Percentiles rank a stretch among this genome's conserved stretches.
phyloP scores from a whole-genome alignment of 2,797 vertebrate genomes.

The Orientallactaga sibirica region DNA sequence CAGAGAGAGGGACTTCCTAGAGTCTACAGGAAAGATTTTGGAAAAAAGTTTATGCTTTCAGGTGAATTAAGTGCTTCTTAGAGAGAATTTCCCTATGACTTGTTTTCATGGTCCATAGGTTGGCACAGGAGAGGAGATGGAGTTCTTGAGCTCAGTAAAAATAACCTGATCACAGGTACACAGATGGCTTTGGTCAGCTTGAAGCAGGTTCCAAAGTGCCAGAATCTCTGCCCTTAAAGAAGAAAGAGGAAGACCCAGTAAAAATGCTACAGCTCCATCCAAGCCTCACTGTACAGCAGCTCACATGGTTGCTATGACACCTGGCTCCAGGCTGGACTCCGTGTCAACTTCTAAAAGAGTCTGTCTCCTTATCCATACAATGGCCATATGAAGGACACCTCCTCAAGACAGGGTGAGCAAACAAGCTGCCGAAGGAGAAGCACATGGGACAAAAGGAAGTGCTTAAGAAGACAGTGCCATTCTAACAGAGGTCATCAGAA shows the following conservation, averaged over 20 bases:
- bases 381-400: neutral
- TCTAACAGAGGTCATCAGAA: neutral
- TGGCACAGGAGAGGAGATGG: neutral
- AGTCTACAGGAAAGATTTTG: conserved; percentile 6
- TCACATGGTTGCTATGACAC: neutral
- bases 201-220: neutral
- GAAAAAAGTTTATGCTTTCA: neutral
- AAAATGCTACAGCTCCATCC: neutral
- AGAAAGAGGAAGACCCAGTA: neutral
- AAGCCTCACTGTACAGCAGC: neutral
- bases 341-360: neutral
- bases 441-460: neutral
- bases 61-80: conserved; percentile 33
- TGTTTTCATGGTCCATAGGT: neutral
- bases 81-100: neutral
- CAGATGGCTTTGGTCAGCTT: neutral
- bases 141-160: neutral
- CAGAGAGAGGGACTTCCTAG: conserved; percentile 1
- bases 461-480: neutral
- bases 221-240: conserved; percentile 7
- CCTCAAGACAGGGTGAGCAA: neutral
- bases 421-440: neutral
- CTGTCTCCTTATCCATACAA: neutral
- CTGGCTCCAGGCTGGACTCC: neutral
- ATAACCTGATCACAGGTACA: neutral